These are phyloP conservation scores for Calyptommatus sinebrachiatus DNA, from an alignment of 2,113 vertebrate species.

Conservation along the genomic window DNA sequence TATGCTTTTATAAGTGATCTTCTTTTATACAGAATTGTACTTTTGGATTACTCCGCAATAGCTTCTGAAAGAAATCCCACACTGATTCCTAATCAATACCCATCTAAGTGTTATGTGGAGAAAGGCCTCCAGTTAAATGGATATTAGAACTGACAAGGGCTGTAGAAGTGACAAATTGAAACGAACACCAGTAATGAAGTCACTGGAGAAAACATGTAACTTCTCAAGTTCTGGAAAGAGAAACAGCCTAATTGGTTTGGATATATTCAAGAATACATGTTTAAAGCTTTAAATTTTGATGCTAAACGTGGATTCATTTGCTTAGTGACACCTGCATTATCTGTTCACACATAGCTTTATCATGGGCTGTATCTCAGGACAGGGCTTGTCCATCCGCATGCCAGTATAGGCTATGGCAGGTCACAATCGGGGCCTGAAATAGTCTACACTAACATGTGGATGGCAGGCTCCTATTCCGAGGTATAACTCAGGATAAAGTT, in stretches of 20 bases:
- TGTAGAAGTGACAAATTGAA: slow-evolving; percentile 13
- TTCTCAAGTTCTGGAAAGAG: slow-evolving; percentile 8
- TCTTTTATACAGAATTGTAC: background rate
- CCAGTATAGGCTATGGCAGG: too few relatives aligned
- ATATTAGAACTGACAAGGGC: background rate
- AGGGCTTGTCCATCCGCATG: too few relatives aligned
- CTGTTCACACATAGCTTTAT: background rate
- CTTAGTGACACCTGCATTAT: background rate
- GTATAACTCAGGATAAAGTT: too few relatives aligned
- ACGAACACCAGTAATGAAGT: slow-evolving; percentile 12
- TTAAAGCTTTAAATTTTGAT: slow-evolving; percentile 23
- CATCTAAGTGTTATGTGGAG: background rate
- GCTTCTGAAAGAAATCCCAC: background rate
- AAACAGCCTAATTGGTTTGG: slow-evolving; percentile 12
- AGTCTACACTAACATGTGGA: too few relatives aligned
- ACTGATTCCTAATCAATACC: background rate
- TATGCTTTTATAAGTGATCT: background rate
- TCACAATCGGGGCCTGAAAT: too few relatives aligned
- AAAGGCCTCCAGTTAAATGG: background rate
- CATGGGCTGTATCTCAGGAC: too few relatives aligned
- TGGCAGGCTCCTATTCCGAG: too few relatives aligned
- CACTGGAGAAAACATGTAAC: slow-evolving; percentile 23
- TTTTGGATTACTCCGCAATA: background rate
- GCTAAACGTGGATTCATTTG: slow-evolving; percentile 19
- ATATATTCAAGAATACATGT: slow-evolving; percentile 23